phyloP scores from a whole-genome alignment of 2,888 invertebrate genomes.

The Scaptomyza parva region DNA sequence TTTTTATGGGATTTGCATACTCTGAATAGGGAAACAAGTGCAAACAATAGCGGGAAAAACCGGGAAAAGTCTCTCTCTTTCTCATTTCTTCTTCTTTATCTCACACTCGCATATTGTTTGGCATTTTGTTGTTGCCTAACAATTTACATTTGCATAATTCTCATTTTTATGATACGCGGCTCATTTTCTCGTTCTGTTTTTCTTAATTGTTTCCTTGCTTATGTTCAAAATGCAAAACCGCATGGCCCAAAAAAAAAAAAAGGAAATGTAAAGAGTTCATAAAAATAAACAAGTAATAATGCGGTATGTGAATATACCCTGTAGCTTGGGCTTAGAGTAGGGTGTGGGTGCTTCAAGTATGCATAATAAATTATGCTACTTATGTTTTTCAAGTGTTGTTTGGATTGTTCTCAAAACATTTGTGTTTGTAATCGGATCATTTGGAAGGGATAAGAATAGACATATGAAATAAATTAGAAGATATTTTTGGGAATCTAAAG shows the following conservation, averaged over 20 bases:
- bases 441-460: neutral
- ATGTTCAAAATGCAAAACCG: constrained; percentile 38
- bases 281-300: constrained; percentile 13
- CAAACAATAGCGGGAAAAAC: constrained; percentile 52
- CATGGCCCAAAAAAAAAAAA: constrained; percentile 16
- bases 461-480: too few species aligned
- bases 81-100: neutral
- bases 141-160: constrained; percentile 72
- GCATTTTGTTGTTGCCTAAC: constrained; percentile 29
- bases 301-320: constrained; percentile 3
- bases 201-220: constrained; percentile 67
- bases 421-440: neutral
- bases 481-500: too few species aligned
- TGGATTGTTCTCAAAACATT: neutral
- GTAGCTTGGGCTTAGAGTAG: neutral
- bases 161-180: constrained; percentile 65
- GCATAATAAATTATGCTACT: neutral
- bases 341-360: neutral
- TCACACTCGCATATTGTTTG: constrained; percentile 31
- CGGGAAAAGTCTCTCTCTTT: constrained; percentile 16
- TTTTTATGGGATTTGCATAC: constrained; percentile 79
- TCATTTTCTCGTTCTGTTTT: constrained; percentile 44
- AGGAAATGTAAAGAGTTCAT: too few species aligned
- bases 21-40: constrained; percentile 64
- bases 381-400: neutral